A percentile compares a stretch with the other conserved stretches of the same genome.
These are phyloP conservation scores for Rhodeus uyekii DNA, from an alignment of 2,797 vertebrate genomes.

Conservation along the genomic window DNA sequence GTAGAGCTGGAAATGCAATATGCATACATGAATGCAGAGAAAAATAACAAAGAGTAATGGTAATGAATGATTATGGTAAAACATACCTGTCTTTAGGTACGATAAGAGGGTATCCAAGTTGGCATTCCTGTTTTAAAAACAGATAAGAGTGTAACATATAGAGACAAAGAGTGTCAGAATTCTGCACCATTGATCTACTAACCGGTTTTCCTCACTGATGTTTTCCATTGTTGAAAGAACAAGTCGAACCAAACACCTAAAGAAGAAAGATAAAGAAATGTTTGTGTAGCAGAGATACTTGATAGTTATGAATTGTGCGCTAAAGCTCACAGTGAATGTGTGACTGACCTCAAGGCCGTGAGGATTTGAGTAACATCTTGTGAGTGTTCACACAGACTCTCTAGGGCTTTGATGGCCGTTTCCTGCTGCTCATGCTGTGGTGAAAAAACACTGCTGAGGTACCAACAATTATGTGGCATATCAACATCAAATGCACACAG, in stretches of 20 bases:
- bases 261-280: constrained; percentile 37
- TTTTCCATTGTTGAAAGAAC: constrained; percentile 72
- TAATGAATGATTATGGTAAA: neutral
- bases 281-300: constrained; percentile 5
- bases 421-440: constrained; percentile 80
- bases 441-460: neutral
- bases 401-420: constrained; percentile 83
- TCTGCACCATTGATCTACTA: neutral
- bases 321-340: constrained; percentile 7
- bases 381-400: constrained; percentile 81
- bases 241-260: constrained; percentile 88
- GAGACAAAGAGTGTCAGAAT: neutral
- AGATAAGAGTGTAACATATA: neutral
- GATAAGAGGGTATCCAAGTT: constrained; percentile 70
- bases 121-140: constrained; percentile 58
- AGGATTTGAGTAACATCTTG: constrained; percentile 78
- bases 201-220: constrained; percentile 74
- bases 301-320: neutral
- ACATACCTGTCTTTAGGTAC: constrained; percentile 72
- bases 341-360: constrained; percentile 84
- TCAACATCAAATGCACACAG: neutral
- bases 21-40: neutral
- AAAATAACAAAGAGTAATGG: constrained; percentile 40
- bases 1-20: constrained; percentile 73
- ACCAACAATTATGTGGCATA: neutral